Conservation (phyloP, 2,113 vertebrate genomes). For the Corvus moneduloides region DNA sequence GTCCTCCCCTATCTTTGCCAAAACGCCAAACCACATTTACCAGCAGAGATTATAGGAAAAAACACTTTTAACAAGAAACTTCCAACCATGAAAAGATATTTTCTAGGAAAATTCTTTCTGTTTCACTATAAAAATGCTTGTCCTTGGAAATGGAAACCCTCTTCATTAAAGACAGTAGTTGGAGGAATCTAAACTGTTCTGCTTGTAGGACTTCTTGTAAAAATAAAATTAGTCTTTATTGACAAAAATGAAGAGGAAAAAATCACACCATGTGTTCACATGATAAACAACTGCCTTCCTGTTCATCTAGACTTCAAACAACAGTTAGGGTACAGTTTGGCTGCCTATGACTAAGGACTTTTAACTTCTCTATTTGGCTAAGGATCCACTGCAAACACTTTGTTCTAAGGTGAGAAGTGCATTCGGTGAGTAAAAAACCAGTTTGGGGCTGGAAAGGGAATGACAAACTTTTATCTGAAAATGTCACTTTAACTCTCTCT, state of each 20-base stretch:
- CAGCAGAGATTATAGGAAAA: neutral
- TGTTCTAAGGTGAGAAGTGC: neutral
- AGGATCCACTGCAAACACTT: neutral
- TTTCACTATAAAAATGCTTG: neutral
- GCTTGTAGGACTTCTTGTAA: neutral
- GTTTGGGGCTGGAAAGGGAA: neutral
- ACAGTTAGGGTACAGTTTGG: neutral
- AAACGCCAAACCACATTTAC: neutral
- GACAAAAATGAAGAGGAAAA: neutral
- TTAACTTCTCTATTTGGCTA: neutral
- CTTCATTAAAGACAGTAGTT: neutral
- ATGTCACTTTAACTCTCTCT: neutral
- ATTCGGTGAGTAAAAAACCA: neutral
- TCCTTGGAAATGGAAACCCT: neutral
- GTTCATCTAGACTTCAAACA: neutral
- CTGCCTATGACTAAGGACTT: neutral
- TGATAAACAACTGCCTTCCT: neutral
- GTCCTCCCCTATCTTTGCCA: neutral
- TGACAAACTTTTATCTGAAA: neutral
- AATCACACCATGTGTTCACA: neutral
- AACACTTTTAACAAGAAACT: neutral
- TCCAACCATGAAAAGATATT: neutral
- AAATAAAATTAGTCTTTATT: neutral
- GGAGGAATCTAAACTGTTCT: neutral
- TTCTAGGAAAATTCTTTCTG: slow-evolving; percentile 6